phyloP scores from a whole-genome alignment of 2,888 invertebrate species.

The Drosophila putrida region DNA sequence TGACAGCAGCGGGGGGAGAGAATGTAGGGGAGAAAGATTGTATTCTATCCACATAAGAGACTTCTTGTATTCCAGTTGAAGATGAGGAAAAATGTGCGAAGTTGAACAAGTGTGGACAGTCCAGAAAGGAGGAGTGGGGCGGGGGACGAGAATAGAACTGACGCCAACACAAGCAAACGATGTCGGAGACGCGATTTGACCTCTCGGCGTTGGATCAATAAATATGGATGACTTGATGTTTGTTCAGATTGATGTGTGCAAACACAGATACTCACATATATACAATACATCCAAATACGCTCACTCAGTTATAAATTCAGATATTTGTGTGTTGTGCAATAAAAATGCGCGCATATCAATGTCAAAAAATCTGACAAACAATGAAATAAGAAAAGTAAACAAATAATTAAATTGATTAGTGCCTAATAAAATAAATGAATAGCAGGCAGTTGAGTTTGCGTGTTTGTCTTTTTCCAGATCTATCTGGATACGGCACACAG shows the following conservation, averaged over 20 bases:
- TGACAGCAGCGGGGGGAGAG: slow-evolving; percentile 28
- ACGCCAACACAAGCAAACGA: slow-evolving; percentile 56
- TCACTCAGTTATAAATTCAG: slow-evolving; percentile 15
- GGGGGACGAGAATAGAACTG: not conserved
- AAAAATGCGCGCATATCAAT: slow-evolving; percentile 79
- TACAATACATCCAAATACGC: not conserved
- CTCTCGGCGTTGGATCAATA: slow-evolving; percentile 71
- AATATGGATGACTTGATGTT: slow-evolving; percentile 77
- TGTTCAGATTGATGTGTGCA: slow-evolving; percentile 70
- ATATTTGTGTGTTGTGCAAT: slow-evolving; percentile 62
- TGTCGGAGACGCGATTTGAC: slow-evolving; percentile 65
- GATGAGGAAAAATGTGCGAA: not conserved
- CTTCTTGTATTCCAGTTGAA: slow-evolving; percentile 1
- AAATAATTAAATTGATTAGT: slow-evolving; percentile 78
- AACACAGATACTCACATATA: slow-evolving; percentile 17
- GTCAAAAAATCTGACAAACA: slow-evolving; percentile 79
- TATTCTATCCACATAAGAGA: too few species aligned
- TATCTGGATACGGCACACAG: slow-evolving; percentile 55
- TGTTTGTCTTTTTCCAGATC: slow-evolving; percentile 61
- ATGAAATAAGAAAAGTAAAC: slow-evolving; percentile 75
- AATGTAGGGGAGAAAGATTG: not conserved
- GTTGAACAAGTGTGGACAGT: not conserved
- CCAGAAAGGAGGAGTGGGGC: not conserved
- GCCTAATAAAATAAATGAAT: slow-evolving; percentile 79
- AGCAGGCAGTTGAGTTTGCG: slow-evolving; percentile 55